Evolutionary conservation across 2,888 invertebrate genomes (phyloP).

Genomic region (Dryocosmus kuriphilus): DNA sequence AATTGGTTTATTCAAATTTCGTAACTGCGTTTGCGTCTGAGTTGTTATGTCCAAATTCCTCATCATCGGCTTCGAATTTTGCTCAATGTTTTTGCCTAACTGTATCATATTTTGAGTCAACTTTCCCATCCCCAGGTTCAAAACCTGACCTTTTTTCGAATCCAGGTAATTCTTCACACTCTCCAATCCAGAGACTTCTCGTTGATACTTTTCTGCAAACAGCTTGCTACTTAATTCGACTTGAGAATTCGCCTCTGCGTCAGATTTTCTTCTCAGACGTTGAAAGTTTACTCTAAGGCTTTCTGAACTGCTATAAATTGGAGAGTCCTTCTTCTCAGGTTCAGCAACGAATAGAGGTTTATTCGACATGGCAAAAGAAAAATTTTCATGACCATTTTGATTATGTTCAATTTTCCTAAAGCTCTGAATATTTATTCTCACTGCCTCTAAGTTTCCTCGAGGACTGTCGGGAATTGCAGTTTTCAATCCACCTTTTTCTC

Average conservation of each 20-base stretch:
- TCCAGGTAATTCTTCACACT: conserved; percentile 74
- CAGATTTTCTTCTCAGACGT: conserved; percentile 70
- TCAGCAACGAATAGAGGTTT: conserved; percentile 74
- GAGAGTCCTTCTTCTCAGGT: conserved; percentile 67
- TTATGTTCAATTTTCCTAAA: conserved; percentile 68
- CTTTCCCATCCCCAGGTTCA: conserved; percentile 71
- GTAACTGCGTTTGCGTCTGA: conserved; percentile 48
- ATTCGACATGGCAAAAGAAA: conserved; percentile 73
- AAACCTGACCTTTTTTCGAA: conserved; percentile 70
- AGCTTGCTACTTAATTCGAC: conserved; percentile 68
- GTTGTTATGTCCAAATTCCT: conserved; percentile 60
- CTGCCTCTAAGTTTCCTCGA: conserved; percentile 67
- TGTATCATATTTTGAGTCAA: conserved; percentile 75
- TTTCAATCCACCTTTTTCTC: conserved; percentile 54
- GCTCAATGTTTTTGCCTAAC: conserved; percentile 70
- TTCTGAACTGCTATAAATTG: conserved; percentile 72
- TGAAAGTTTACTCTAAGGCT: conserved; percentile 70
- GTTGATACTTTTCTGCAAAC: conserved; percentile 72
- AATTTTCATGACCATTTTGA: conserved; percentile 69
- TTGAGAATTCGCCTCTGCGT: conserved; percentile 68
- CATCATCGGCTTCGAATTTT: conserved; percentile 65
- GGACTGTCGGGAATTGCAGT: conserved; percentile 63
- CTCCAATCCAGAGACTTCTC: conserved; percentile 71
- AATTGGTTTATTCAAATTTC: conserved; percentile 61
- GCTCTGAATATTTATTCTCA: conserved; percentile 68